These are phyloP conservation scores for Natrix natrix DNA, from an alignment of 2,797 vertebrate species.

Conservation along the genomic window DNA sequence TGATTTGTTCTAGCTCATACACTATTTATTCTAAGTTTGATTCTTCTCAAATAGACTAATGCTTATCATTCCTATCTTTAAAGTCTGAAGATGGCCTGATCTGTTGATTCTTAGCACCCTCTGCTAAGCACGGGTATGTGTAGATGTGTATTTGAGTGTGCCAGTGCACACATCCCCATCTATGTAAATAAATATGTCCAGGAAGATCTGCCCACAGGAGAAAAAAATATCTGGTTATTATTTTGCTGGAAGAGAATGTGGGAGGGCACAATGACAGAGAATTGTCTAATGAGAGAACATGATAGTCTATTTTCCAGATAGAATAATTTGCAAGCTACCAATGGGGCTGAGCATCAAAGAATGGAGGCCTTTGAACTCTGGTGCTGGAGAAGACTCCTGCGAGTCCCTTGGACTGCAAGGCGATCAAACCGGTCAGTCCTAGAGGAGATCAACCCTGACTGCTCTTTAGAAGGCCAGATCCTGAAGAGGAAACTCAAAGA, in stretches of 20 bases:
- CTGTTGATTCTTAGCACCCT: neutral
- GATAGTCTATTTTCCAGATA: too few species aligned
- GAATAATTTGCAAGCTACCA: too few species aligned
- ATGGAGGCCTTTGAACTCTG: too few species aligned
- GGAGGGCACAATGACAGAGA: neutral
- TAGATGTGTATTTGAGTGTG: too few species aligned
- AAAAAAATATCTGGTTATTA: neutral
- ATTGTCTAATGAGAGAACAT: neutral
- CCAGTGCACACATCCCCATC: too few species aligned
- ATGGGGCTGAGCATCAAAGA: too few species aligned
- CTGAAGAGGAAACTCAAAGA: too few species aligned
- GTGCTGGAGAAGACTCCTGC: too few species aligned
- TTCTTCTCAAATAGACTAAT: neutral
- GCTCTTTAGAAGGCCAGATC: too few species aligned
- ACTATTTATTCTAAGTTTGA: neutral
- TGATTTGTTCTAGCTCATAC: neutral
- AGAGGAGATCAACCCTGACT: too few species aligned
- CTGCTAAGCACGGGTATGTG: neutral
- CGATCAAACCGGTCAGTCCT: too few species aligned
- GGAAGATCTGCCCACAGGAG: neutral
- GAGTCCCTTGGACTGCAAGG: too few species aligned
- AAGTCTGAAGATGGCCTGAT: neutral
- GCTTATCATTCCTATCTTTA: neutral
- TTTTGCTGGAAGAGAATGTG: neutral
- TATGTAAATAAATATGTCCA: neutral